Evolutionary conservation across 2,888 invertebrate genomes (phyloP).

Genomic region (Rhamphomyia laevipes): DNA sequence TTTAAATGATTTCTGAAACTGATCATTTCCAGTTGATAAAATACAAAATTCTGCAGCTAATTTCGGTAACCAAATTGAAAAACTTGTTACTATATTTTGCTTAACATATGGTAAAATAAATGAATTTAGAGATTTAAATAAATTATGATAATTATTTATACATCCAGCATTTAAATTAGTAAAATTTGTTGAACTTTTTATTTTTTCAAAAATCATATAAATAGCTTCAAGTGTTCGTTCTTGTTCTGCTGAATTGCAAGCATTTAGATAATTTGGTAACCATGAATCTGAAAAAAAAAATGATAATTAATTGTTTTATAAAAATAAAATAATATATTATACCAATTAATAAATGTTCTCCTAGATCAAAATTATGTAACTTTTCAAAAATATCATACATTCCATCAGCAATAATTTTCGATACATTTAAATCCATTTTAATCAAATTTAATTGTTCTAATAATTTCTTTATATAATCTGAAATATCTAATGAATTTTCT

Average conservation of each 20-base stretch:
- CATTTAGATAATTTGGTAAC: slow-evolving; percentile 30
- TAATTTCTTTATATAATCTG: slow-evolving; percentile 29
- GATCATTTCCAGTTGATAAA: slow-evolving; percentile 15
- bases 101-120: slow-evolving; percentile 31
- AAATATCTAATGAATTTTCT: slow-evolving; percentile 28
- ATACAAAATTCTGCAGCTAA: slow-evolving; percentile 31
- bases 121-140: slow-evolving; percentile 26
- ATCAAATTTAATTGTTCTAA: slow-evolving; percentile 25
- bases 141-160: slow-evolving; percentile 3
- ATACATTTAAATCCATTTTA: slow-evolving; percentile 26
- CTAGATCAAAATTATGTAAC: slow-evolving; percentile 25
- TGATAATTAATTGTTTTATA: background rate
- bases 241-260: slow-evolving; percentile 28
- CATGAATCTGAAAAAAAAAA: slow-evolving; percentile 22
- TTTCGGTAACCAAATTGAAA: slow-evolving; percentile 28
- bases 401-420: slow-evolving; percentile 24
- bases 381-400: slow-evolving; percentile 26
- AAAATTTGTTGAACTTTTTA: slow-evolving; percentile 13
- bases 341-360: slow-evolving; percentile 29
- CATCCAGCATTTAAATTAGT: background rate
- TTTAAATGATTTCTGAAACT: slow-evolving; percentile 24
- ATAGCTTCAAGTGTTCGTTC: slow-evolving; percentile 31
- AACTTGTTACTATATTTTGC: slow-evolving; percentile 25
- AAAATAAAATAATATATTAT: background rate
- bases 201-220: slow-evolving; percentile 25